phyloP scores from a whole-genome alignment of 53 echinoderm and acorn worm genomes.

The Pentamera pediparva region DNA sequence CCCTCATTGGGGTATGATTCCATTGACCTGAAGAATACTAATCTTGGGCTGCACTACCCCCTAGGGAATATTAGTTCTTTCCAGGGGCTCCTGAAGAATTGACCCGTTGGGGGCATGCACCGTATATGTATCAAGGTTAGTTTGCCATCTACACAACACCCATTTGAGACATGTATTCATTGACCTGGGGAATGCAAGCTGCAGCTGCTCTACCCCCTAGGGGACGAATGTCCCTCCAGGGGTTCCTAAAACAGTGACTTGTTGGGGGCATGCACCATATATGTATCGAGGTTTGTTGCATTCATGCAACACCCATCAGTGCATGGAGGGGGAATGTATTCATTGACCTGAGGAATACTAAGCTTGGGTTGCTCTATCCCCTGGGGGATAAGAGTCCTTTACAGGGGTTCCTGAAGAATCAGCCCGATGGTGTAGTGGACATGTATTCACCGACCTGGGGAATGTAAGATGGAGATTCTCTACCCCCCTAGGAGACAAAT shows the following conservation, averaged over 20 bases:
- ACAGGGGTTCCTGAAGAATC: constrained; percentile 67
- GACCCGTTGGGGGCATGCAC: constrained; percentile 86
- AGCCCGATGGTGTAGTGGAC: constrained; percentile 68
- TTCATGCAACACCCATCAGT: too few relatives aligned
- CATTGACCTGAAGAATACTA: constrained; percentile 68
- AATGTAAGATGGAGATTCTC: too few relatives aligned
- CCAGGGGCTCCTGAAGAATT: constrained; percentile 65
- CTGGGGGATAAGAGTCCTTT: constrained; percentile 82
- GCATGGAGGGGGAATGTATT: too few relatives aligned
- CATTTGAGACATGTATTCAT: too few relatives aligned
- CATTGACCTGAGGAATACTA: constrained; percentile 75
- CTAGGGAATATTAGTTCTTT: constrained; percentile 79
- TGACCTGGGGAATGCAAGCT: constrained; percentile 81
- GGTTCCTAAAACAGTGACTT: constrained; percentile 72
- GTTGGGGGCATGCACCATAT: constrained; percentile 95
- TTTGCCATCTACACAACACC: too few relatives aligned
- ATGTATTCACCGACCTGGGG: too few relatives aligned
- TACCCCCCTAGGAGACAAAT: too few relatives aligned
- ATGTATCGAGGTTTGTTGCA: constrained; percentile 97
- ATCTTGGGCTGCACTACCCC: constrained; percentile 76
- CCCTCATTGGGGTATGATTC: constrained; percentile 50
- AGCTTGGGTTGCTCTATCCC: constrained; percentile 77
- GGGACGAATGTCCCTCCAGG: constrained; percentile 66
- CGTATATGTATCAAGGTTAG: constrained; percentile 95
- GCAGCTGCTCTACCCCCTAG: constrained; percentile 75